These are phyloP conservation scores for Nomada ferruginata DNA, from an alignment of 2,888 invertebrate genomes.

Conservation along the genomic window DNA sequence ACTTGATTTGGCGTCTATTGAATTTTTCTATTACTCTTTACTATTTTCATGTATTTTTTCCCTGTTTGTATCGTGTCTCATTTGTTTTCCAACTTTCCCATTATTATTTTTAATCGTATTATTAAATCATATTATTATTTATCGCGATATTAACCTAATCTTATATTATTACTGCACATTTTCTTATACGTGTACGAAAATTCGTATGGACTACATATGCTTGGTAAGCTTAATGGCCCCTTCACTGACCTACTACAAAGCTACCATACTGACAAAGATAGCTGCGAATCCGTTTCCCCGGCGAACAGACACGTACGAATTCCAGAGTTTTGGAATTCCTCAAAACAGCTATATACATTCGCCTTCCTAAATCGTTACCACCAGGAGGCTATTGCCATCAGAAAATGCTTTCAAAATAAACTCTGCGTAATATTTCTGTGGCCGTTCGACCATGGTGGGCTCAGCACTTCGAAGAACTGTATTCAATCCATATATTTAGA, in stretches of 20 bases:
- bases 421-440: neutral
- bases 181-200: neutral
- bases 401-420: slow-evolving; percentile 41
- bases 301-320: slow-evolving; percentile 33
- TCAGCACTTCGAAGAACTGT: slow-evolving; percentile 23
- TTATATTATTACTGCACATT: too few relatives aligned
- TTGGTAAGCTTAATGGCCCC: slow-evolving; percentile 10
- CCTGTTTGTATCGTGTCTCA: too few relatives aligned
- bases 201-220: neutral
- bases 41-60: too few relatives aligned
- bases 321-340: slow-evolving; percentile 42
- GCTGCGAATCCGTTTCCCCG: slow-evolving; percentile 38
- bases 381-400: slow-evolving; percentile 26
- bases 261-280: slow-evolving; percentile 49
- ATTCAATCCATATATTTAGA: slow-evolving; percentile 20
- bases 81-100: too few relatives aligned
- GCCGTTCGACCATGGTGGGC: neutral
- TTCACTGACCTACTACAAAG: slow-evolving; percentile 57
- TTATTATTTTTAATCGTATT: too few relatives aligned
- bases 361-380: slow-evolving; percentile 24
- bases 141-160: too few relatives aligned
- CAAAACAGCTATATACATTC: slow-evolving; percentile 14
- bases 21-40: too few relatives aligned
- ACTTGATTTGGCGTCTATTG: too few relatives aligned
- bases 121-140: too few relatives aligned